Conservation (phyloP, 2,797 vertebrate genomes). For the Xyrichtys novacula region DNA sequence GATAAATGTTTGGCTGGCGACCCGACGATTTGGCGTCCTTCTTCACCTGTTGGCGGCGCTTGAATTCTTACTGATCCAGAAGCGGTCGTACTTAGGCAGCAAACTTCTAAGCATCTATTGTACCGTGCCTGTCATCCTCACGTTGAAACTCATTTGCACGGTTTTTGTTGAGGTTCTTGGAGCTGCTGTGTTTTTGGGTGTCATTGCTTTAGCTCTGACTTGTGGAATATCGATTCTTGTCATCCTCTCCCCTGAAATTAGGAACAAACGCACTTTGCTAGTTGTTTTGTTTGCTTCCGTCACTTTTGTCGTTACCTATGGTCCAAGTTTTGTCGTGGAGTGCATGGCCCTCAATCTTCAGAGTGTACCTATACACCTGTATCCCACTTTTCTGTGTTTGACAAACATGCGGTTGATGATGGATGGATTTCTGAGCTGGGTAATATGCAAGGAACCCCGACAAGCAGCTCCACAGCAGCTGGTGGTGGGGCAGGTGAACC, state of each 20-base stretch:
- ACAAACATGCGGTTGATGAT: neutral
- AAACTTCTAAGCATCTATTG: neutral
- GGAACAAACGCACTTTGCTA: neutral
- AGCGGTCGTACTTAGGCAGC: rapidly evolving
- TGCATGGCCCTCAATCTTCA: neutral
- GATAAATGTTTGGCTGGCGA: neutral
- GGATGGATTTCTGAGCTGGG: neutral
- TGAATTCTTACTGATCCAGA: neutral
- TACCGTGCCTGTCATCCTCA: neutral
- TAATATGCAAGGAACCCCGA: neutral
- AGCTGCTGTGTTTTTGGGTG: neutral
- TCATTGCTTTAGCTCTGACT: neutral
- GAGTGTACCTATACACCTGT: rapidly evolving
- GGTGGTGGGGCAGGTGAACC: neutral
- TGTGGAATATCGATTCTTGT: neutral
- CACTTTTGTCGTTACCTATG: neutral
- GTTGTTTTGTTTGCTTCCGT: rapidly evolving
- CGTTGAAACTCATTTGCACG: neutral
- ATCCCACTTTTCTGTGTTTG: neutral
- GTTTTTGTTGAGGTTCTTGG: neutral
- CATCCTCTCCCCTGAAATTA: rapidly evolving
- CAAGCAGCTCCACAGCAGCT: neutral
- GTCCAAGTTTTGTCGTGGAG: neutral
- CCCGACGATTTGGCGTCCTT: neutral
- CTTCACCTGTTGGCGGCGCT: slow-evolving; percentile 4